A percentile compares a stretch with the other conserved stretches of the same genome.
Conservation (phyloP, 2,888 invertebrate species). For the Hyposoter didymator region DNA sequence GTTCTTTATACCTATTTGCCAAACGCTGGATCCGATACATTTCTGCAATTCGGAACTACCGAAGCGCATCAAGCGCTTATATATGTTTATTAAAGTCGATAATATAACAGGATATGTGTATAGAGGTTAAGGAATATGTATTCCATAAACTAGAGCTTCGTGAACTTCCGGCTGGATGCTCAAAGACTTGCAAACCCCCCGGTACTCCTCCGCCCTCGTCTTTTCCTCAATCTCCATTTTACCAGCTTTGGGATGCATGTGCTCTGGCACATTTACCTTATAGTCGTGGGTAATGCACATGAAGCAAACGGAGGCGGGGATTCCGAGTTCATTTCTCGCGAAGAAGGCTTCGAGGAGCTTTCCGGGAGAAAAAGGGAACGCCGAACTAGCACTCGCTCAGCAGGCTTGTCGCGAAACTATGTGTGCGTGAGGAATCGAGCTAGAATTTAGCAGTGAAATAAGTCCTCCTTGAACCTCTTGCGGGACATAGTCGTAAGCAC, state of each 20-base stretch:
- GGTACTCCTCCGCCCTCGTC: neutral
- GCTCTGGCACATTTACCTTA: conserved; percentile 24
- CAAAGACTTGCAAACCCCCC: conserved; percentile 69
- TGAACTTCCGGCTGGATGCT: conserved; percentile 73
- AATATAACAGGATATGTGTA: conserved; percentile 1
- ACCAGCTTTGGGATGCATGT: conserved; percentile 26
- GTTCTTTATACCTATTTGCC: neutral
- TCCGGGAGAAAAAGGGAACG: conserved; percentile 50
- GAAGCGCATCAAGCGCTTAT: neutral
- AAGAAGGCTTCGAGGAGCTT: conserved; percentile 10
- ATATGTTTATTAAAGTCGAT: conserved; percentile 8
- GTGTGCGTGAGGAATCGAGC: conserved; percentile 38
- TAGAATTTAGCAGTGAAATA: conserved; percentile 55
- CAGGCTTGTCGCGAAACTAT: conserved; percentile 60
- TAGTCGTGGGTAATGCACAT: conserved; percentile 12
- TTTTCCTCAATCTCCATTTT: conserved; percentile 53
- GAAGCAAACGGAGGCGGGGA: neutral
- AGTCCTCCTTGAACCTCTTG: neutral
- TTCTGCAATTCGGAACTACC: neutral
- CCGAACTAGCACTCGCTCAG: conserved; percentile 20
- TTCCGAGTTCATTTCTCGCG: conserved; percentile 19
- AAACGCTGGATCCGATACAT: neutral
- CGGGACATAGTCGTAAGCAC: conserved; percentile 14
- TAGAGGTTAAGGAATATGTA: conserved; percentile 26
- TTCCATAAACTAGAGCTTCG: conserved; percentile 53